Conservation (phyloP, 2,113 vertebrate species). For the Pterocles orientalis region DNA sequence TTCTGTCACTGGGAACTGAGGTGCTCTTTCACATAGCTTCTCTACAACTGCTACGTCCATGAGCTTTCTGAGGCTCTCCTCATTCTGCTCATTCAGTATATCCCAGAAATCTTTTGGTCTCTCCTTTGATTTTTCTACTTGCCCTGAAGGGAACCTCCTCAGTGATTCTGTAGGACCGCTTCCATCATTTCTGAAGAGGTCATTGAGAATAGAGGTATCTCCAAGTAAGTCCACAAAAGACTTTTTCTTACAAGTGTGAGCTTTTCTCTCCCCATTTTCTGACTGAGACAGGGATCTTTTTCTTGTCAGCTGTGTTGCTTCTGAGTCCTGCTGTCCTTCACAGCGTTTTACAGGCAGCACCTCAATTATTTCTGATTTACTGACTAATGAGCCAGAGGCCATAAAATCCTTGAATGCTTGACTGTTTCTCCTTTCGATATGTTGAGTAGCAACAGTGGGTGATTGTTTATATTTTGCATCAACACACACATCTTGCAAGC, state of each 20-base stretch:
- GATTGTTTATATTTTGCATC: constrained; percentile 32
- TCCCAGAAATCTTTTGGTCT: constrained; percentile 93
- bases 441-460: background rate
- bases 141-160: constrained; percentile 20
- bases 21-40: constrained; percentile 80
- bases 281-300: constrained; percentile 24
- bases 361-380: constrained; percentile 41
- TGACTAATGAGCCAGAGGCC: constrained; percentile 15
- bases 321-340: constrained; percentile 12
- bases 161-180: constrained; percentile 4
- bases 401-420: constrained; percentile 8
- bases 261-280: constrained; percentile 33
- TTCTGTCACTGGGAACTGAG: constrained; percentile 40
- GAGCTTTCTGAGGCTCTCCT: constrained; percentile 86
- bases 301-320: background rate
- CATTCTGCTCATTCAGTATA: constrained; percentile 88
- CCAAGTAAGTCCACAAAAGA: constrained; percentile 84
- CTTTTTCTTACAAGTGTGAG: constrained; percentile 26
- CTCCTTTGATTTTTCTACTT: constrained; percentile 70
- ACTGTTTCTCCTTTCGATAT: constrained; percentile 24
- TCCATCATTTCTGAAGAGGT: constrained; percentile 82
- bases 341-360: background rate
- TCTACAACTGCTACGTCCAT: constrained; percentile 86
- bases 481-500: background rate
- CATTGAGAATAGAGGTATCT: constrained; percentile 90